These are phyloP conservation scores for Menura novaehollandiae DNA, from an alignment of 2,113 vertebrate species.

Conservation along the genomic window DNA sequence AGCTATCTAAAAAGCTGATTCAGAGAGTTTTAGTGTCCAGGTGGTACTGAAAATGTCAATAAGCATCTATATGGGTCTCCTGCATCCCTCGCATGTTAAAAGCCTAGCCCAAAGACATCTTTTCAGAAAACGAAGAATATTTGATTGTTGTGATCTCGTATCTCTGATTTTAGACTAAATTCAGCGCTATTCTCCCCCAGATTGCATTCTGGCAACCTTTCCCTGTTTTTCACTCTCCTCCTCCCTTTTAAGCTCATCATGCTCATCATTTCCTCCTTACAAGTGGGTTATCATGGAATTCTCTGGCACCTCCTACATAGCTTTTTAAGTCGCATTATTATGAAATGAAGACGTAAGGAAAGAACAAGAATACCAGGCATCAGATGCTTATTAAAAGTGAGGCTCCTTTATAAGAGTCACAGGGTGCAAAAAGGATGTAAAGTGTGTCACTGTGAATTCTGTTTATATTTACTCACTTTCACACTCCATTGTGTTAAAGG, in stretches of 20 bases:
- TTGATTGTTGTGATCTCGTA: background rate
- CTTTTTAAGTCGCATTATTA: background rate
- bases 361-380: background rate
- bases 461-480: background rate
- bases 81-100: background rate
- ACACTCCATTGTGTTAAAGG: background rate
- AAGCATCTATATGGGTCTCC: background rate
- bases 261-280: background rate
- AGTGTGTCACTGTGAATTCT: background rate
- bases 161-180: background rate
- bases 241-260: background rate
- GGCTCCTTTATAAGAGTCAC: background rate
- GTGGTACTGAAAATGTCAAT: background rate
- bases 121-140: background rate
- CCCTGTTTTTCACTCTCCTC: background rate
- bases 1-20: background rate
- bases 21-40: background rate
- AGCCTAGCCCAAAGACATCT: background rate
- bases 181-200: background rate
- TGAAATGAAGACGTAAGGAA: background rate
- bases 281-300: constrained; percentile 7
- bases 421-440: background rate
- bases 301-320: constrained; percentile 15
- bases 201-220: background rate
- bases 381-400: background rate